These are phyloP conservation scores for Cherax destructor DNA, from an alignment of 1,140 invertebrate genomes.

Conservation along the genomic window DNA sequence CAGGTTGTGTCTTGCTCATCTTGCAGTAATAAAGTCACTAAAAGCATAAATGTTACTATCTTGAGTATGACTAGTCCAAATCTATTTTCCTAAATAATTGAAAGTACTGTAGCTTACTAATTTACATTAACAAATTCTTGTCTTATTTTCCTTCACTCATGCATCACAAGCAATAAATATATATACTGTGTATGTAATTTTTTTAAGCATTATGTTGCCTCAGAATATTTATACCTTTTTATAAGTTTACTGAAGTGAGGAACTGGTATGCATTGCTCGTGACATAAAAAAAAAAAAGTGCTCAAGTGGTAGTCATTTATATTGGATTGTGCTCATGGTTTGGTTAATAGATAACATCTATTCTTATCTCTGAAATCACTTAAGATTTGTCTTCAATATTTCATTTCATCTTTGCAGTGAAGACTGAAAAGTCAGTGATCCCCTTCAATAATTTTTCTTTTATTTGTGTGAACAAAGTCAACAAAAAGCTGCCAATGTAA, in stretches of 20 bases:
- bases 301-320: slow-evolving; percentile 12
- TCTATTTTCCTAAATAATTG: slow-evolving; percentile 29
- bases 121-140: background rate
- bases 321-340: slow-evolving; percentile 14
- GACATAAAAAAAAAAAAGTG: background rate
- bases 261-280: background rate
- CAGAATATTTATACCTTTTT: background rate
- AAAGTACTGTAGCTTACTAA: background rate
- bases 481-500: background rate
- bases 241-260: background rate
- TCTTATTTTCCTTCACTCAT: slow-evolving; percentile 6
- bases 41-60: slow-evolving; percentile 23
- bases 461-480: background rate
- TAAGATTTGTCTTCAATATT: background rate
- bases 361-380: background rate
- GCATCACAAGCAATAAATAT: background rate
- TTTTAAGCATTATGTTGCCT: background rate
- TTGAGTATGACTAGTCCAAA: slow-evolving; percentile 44
- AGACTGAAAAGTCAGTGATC: background rate
- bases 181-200: background rate
- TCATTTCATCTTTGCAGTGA: background rate
- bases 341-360: background rate
- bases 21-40: slow-evolving; percentile 8
- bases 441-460: background rate
- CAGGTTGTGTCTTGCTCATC: background rate